phyloP scores from a whole-genome alignment of 2,888 invertebrate genomes.

The Rhogogaster chlorosoma region DNA sequence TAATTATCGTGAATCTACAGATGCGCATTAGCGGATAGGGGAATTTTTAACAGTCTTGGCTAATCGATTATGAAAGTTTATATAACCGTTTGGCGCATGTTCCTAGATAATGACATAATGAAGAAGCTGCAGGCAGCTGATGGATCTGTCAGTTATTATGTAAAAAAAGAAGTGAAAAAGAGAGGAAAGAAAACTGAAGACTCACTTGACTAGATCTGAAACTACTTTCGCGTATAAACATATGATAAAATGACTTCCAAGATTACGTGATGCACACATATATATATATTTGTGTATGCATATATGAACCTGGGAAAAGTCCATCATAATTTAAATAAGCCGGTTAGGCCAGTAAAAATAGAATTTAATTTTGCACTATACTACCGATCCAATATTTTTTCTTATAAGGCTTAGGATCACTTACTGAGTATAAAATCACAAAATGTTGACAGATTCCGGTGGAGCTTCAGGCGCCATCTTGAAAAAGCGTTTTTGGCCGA shows the following conservation, averaged over 20 bases:
- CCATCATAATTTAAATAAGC: slow-evolving; percentile 2
- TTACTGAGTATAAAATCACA: too few species aligned
- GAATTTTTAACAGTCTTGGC: not conserved
- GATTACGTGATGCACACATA: not conserved
- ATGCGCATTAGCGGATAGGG: not conserved
- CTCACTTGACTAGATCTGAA: slow-evolving; percentile 19
- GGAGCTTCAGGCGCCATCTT: too few species aligned
- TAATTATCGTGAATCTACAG: not conserved
- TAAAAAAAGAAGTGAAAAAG: not conserved
- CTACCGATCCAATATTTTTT: too few species aligned
- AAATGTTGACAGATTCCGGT: too few species aligned
- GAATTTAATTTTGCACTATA: too few species aligned
- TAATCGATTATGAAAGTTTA: not conserved
- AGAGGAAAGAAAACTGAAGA: not conserved
- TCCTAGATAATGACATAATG: not conserved
- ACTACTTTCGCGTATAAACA: slow-evolving; percentile 16
- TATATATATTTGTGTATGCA: not conserved
- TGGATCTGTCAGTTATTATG: not conserved
- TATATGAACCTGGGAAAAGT: not conserved
- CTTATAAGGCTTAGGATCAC: too few species aligned
- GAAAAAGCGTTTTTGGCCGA: too few species aligned
- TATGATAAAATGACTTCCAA: not conserved
- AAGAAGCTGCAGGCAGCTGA: not conserved
- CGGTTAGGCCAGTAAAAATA: too few species aligned
- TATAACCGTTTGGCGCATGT: not conserved